Conservation (phyloP, 2,888 invertebrate species). For the Ecliptopera silaceata region DNA sequence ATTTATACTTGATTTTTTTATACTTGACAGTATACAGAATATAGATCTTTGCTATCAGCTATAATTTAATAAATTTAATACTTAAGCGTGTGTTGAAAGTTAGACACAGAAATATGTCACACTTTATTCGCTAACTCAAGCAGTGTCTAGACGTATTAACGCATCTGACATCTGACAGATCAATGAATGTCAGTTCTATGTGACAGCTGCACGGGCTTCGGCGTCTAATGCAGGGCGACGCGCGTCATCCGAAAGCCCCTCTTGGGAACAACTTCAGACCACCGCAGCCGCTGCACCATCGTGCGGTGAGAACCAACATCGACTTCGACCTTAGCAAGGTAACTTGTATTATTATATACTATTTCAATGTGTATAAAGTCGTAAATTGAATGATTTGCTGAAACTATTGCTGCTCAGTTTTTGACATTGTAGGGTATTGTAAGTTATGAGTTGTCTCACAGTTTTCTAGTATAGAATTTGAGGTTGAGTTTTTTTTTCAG, state of each 20-base stretch:
- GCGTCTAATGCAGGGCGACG: slow-evolving; percentile 94
- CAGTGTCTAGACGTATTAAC: no score
- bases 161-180: not conserved
- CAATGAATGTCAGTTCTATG: slow-evolving; percentile 26
- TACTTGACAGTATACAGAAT: no score
- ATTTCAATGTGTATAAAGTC: not conserved
- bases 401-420: not conserved
- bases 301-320: slow-evolving; percentile 97
- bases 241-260: slow-evolving; percentile 93
- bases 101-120: no score
- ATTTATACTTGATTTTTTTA: no score
- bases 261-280: slow-evolving; percentile 98
- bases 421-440: not conserved
- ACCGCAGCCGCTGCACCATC: slow-evolving; percentile 95
- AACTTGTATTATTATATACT: slow-evolving; percentile 43
- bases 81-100: no score
- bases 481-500: no score
- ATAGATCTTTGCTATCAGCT: no score
- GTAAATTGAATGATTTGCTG: not conserved
- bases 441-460: not conserved
- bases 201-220: slow-evolving; percentile 90
- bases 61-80: no score
- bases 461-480: no score
- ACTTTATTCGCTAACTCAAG: no score
- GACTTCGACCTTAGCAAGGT: slow-evolving; percentile 94